Percentiles rank a stretch among this genome's conserved stretches.
phyloP scores from a whole-genome alignment of 2,888 invertebrate species.

The Dinocampus coccinellae region DNA sequence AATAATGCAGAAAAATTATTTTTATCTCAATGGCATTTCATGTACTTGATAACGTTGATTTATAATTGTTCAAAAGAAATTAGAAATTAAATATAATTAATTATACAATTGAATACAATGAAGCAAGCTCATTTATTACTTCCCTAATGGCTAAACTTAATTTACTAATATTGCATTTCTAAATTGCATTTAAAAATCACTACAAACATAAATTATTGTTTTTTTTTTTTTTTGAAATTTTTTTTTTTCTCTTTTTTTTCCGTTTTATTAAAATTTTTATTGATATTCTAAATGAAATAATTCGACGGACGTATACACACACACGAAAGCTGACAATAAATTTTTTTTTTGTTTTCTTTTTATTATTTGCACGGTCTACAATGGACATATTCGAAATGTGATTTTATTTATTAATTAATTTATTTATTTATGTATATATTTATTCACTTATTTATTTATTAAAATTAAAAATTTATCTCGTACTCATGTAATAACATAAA shows the following conservation, averaged over 20 bases:
- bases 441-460: background rate
- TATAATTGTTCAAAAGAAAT: background rate
- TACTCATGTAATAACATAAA: conserved; percentile 40
- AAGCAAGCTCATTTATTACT: conserved; percentile 59
- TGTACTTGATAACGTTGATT: background rate
- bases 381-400: conserved; percentile 14
- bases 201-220: conserved; percentile 32
- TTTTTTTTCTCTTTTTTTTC: conserved; percentile 20
- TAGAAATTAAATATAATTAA: conserved; percentile 36
- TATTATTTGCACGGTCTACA: background rate
- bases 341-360: background rate
- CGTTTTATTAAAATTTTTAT: conserved; percentile 10
- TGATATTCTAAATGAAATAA: conserved; percentile 1
- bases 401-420: background rate
- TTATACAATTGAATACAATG: conserved; percentile 51
- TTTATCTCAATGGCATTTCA: background rate
- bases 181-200: conserved; percentile 47
- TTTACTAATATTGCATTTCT: conserved; percentile 63
- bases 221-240: conserved; percentile 3
- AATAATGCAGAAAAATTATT: background rate
- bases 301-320: conserved; percentile 1
- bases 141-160: conserved; percentile 54
- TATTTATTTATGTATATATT: conserved; percentile 7
- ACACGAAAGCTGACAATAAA: background rate
- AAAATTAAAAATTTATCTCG: conserved; percentile 28